A percentile compares a stretch with the other conserved stretches of the same genome.
Evolutionary conservation across 1,140 invertebrate species (phyloP).

Genomic region (Ooceraea biroi): DNA sequence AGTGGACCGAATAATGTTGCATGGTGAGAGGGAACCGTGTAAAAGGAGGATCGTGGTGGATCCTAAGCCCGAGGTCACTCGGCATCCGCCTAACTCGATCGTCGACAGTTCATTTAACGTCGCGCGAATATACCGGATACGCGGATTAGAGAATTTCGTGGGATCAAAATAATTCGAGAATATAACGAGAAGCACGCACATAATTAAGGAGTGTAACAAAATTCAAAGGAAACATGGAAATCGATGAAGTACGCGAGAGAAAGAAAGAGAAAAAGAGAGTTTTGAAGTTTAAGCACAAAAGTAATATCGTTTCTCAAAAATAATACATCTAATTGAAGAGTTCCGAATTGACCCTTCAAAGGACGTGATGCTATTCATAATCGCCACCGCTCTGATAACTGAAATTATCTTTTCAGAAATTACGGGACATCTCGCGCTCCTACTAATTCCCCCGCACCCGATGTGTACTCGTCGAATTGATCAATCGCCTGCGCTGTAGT

Average conservation of each 20-base stretch:
- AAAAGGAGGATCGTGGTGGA: constrained; percentile 58
- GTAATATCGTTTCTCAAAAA: no score
- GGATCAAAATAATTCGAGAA: neutral
- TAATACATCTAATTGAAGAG: no score
- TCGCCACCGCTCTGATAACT: constrained; percentile 63
- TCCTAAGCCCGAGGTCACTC: constrained; percentile 26
- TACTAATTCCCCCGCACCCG: constrained; percentile 33
- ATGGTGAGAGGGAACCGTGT: constrained; percentile 69
- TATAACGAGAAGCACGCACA: neutral
- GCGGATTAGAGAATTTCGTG: constrained; percentile 5
- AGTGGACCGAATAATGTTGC: constrained; percentile 80
- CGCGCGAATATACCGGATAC: constrained; percentile 8
- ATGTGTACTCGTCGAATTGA: constrained; percentile 66
- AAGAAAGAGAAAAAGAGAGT: neutral
- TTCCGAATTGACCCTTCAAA: no score
- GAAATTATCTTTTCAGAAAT: constrained; percentile 72
- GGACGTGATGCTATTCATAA: constrained; percentile 68
- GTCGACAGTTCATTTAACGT: constrained; percentile 33
- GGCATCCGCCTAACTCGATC: constrained; percentile 42
- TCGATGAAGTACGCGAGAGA: neutral
- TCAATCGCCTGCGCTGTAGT: constrained; percentile 56
- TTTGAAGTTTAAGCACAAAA: no score
- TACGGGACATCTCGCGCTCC: constrained; percentile 56
- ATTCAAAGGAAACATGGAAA: no score
- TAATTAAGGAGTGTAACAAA: neutral